Evolutionary conservation across 1,140 invertebrate species (phyloP), one percentile per base, ranked within the genome.

Genomic region (Meloidogyne chitwoodi): DNA sequence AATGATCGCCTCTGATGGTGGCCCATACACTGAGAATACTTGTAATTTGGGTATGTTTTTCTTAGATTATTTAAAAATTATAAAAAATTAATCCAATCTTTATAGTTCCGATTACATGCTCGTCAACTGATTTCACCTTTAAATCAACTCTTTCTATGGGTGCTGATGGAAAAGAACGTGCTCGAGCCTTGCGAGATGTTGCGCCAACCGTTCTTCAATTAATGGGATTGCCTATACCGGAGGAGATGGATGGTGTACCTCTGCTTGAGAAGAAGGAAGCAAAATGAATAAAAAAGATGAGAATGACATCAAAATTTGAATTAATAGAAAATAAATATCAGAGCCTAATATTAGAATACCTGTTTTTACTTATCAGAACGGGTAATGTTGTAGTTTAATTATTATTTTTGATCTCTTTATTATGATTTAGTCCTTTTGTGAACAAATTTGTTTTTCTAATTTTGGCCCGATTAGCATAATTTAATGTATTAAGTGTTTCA

Each of bases 401-500:
- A 38, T 38, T 38, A 38, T 38, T 38, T 4, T 38, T 38, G 10
- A 38, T 8, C 4, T 8, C 8, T 38, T 8, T 38, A 0, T 38
- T 4, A 38, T 8, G 34, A 3, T 38, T 38, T 31, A 31, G 29
- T 31, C 6, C 6, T 31, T 31, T 31, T 31, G 2, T 3, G 2
- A 31, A 31, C 29, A 31, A 31, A 3, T 31, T 93, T 93, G 89
- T 99, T 99, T 89, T 96, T 96, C 83, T 99, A 88, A 98, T 98
- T 65, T 94, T 90, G 0, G 96, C 96, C 80, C 96, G 89, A 88
- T 98, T 98, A 12, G 96, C 96, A 88, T 99, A 99, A 86, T 97
- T 96, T 19, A 99, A 88, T 0, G 96, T 98, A 88, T 97, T 98
- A 22, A 98, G 88, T 0, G 96, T 98, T 89, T 99, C 96, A 92